A percentile compares a stretch with the other conserved stretches of the same genome.
Evolutionary conservation across 2,888 invertebrate genomes (phyloP).

Genomic region (Rosalia funebris): DNA sequence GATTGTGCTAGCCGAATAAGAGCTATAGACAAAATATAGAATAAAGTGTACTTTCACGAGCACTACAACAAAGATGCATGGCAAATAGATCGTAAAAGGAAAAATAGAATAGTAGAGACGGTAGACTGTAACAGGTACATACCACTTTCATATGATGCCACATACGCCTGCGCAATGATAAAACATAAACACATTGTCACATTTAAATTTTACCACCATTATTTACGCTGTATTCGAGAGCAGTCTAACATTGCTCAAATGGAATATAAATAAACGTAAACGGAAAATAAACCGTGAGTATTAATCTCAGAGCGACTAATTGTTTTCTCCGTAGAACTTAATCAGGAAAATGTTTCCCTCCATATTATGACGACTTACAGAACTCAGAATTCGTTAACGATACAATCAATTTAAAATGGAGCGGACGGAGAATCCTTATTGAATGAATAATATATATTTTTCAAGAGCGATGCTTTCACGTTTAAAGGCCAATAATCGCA

Average conservation of each 20-base stretch:
- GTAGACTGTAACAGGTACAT: constrained; percentile 44
- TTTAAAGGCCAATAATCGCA: constrained; percentile 35
- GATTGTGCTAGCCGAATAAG: too few species aligned
- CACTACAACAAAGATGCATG: too few species aligned
- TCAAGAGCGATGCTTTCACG: constrained; percentile 8
- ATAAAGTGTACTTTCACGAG: too few species aligned
- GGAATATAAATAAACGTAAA: not conserved
- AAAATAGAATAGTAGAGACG: too few species aligned
- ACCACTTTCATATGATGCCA: constrained; percentile 57
- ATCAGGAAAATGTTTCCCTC: not conserved
- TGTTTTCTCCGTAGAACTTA: not conserved
- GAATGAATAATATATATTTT: too few species aligned
- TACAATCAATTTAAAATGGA: not conserved
- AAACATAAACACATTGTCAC: constrained; percentile 43
- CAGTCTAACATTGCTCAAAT: not conserved
- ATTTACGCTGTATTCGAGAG: not conserved
- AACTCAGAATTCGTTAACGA: not conserved
- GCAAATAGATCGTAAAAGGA: too few species aligned
- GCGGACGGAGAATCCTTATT: not conserved
- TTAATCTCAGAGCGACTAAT: not conserved
- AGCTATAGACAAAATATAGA: too few species aligned
- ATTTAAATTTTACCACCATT: constrained; percentile 24
- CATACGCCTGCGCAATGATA: constrained; percentile 54
- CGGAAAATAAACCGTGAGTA: not conserved
- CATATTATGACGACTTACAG: not conserved